Evolutionary conservation across 2,797 vertebrate genomes (phyloP).

Genomic region (Selene dorsalis): DNA sequence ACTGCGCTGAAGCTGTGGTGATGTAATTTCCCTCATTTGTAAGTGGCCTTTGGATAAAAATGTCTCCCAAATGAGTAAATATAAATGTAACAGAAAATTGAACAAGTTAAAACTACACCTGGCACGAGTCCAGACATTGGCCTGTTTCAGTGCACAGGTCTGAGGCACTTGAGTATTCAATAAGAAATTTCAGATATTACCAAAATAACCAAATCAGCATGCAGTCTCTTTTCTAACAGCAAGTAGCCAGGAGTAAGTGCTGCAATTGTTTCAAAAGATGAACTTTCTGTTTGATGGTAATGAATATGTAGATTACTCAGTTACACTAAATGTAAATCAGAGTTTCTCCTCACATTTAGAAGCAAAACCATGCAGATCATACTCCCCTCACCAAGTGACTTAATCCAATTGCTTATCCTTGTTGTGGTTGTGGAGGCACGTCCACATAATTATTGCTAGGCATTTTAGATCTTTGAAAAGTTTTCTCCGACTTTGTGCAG

Average conservation of each 20-base stretch:
- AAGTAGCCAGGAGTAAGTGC: conserved; percentile 17
- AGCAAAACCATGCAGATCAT: conserved; percentile 7
- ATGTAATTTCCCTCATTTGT: no score
- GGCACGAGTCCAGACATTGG: not conserved
- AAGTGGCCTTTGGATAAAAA: no score
- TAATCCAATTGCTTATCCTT: not conserved
- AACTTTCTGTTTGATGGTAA: not conserved
- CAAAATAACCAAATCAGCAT: conserved; percentile 32
- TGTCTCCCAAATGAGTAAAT: no score
- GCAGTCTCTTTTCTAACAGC: not conserved
- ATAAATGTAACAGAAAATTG: no score
- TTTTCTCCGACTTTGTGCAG: not conserved
- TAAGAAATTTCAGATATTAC: not conserved
- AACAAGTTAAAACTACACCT: no score
- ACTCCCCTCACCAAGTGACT: not conserved
- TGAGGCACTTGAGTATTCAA: not conserved
- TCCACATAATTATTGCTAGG: conserved; percentile 1
- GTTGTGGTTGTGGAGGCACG: not conserved
- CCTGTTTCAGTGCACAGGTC: not conserved
- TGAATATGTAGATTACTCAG: conserved; percentile 40
- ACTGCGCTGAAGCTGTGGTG: no score
- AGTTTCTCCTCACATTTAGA: conserved; percentile 1
- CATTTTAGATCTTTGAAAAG: not conserved
- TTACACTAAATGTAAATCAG: conserved; percentile 21
- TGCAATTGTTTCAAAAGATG: conserved; percentile 18